Base-by-base conservation (phyloP, 2,113 vertebrate genomes). In the Argyrosomus japonicus region DNA sequence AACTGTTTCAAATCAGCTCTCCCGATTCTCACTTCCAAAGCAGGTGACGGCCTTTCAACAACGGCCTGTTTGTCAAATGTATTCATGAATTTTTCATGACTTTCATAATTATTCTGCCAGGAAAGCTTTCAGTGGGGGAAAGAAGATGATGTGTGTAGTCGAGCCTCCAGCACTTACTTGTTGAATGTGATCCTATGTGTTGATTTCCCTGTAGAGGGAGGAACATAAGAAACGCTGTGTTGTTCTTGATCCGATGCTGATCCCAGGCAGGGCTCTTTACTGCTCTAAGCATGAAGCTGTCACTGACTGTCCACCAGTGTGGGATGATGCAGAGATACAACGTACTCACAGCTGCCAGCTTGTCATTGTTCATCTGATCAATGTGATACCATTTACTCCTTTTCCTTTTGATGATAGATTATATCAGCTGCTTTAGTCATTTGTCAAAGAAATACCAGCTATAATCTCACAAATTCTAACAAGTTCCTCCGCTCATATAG, bases 1-100 rank as follows among this genome's bases (percentile, higher is more conserved):
- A 57, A 10, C 2, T 1, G 43, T 15, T 53, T n/a, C 12, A 1
- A 64, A 57, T 25, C 3, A 21, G 0, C 7, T 12, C 68, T 29
- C 32, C 15, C 47, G 12, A 4, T 25, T 64, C 27, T 57, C n/a
- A 21, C n/a, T 43, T 50, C 50, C 13, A 53, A 27, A 67, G 43
- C 68, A 68, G 43, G 43, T 53, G 71, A 54, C 27, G 43, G 25
- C 78, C 36, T 68, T 68, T 53, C 45, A 40, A 11, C 51, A 25
- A 32, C 40, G 8, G 21, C 54, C 15, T 27, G 12, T 51, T 54
- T 60, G n/a, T 58, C 36, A 15, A 56, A 56, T 27, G 2, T 8
- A 13, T 21, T 70, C 80, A 64, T 70, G 21, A 32, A 70, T 76
- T 17, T 25, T 68, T 48, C n/a, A 32, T 18, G 6, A 51, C 1